These are phyloP conservation scores for Danionella cerebrum DNA, from an alignment of 2,113 vertebrate species.

Conservation along the genomic window DNA sequence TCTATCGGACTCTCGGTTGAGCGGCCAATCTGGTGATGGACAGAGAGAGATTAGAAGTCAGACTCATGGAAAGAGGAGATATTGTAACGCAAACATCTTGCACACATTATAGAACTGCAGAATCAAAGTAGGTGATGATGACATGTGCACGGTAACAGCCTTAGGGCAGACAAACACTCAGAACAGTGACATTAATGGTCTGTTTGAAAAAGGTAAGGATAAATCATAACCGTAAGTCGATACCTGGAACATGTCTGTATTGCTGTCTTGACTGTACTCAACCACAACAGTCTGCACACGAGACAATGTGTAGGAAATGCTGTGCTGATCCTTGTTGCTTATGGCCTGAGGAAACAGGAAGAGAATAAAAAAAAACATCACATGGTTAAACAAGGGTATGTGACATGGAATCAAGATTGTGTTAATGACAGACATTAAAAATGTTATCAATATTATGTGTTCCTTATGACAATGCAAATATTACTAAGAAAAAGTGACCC, in stretches of 20 bases:
- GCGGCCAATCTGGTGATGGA: constrained; percentile 81
- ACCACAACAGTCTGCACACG: constrained; percentile 96
- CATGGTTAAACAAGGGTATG: too few species aligned
- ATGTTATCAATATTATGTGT: too few species aligned
- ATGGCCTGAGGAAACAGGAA: constrained; percentile 71
- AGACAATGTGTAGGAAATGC: constrained; percentile 96
- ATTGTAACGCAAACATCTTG: too few species aligned
- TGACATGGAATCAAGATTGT: too few species aligned
- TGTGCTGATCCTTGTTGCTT: constrained; percentile 99
- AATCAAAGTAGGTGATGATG: neutral
- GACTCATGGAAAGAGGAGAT: too few species aligned
- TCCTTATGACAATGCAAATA: too few species aligned
- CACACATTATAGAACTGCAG: neutral
- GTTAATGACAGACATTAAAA: too few species aligned
- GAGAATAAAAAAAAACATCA: neutral
- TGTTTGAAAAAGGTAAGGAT: neutral
- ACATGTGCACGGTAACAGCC: neutral
- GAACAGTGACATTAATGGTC: neutral
- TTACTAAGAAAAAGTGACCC: too few species aligned
- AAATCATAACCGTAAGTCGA: neutral
- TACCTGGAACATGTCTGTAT: constrained; percentile 94
- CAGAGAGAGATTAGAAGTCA: neutral
- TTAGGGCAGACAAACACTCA: neutral
- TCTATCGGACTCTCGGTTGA: constrained; percentile 97
- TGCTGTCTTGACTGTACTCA: constrained; percentile 96